Percentiles rank a stretch among this genome's conserved stretches.
Conservation (phyloP, 2,888 invertebrate species). For the Eubasilissa splendida region DNA sequence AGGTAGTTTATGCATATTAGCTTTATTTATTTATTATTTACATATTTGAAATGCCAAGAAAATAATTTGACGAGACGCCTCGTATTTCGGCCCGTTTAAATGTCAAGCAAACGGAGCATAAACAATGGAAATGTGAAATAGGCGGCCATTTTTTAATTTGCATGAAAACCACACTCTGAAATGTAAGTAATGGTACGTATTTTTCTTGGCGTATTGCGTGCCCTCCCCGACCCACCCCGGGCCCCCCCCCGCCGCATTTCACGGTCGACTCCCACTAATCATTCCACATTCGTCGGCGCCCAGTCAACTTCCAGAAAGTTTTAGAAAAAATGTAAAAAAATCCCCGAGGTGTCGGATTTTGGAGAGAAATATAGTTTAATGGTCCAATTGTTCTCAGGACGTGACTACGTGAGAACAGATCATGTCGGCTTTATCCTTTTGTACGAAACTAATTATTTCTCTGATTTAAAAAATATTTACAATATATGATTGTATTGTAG, state of each 20-base stretch:
- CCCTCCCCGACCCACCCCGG: neutral
- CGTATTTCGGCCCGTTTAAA: neutral
- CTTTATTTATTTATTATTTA: too few species aligned
- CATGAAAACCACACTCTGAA: conserved; percentile 15
- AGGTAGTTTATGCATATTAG: too few species aligned
- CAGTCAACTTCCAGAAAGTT: too few species aligned
- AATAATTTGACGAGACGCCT: neutral
- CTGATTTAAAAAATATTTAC: too few species aligned
- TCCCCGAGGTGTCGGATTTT: too few species aligned
- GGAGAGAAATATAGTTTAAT: too few species aligned
- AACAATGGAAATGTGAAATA: conserved; percentile 12
- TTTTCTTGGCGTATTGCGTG: conserved; percentile 22
- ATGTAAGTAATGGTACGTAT: conserved; percentile 6
- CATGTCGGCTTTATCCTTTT: too few species aligned
- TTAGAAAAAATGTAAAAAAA: too few species aligned
- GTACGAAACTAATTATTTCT: too few species aligned
- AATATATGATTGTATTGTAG: too few species aligned
- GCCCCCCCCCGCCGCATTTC: neutral
- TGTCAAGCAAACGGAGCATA: neutral
- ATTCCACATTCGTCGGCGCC: neutral
- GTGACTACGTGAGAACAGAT: too few species aligned
- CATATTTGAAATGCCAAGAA: neutral
- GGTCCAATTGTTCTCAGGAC: too few species aligned
- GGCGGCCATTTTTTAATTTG: conserved; percentile 15
- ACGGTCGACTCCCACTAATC: conserved; percentile 12